Base-by-base conservation (phyloP, 1,140 invertebrate genomes). In the Saxidomus purpurata region DNA sequence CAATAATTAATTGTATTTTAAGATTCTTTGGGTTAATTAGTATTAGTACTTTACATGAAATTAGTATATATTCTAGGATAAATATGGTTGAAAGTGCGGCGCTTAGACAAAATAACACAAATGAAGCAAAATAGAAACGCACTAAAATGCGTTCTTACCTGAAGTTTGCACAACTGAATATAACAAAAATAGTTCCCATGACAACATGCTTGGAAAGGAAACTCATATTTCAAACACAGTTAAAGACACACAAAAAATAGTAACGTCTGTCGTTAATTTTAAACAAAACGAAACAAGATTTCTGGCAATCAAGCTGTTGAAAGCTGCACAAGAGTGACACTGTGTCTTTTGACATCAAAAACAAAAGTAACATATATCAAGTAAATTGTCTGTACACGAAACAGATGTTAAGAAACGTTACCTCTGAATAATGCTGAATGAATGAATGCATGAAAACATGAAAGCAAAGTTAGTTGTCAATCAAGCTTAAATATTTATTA, bases 41-140 rank as follows among this genome's bases (percentile, higher is more conserved):
- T 36, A 79, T 79, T 79, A 79, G 76, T 79, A 79, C 31, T 4
- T 52, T 49, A 52, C 11, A 34, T 55, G 34, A 38, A 71, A 79
- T 79, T 79, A 79, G 76, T 79, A 52, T 79, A 79, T 34, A 52
- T 40, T 79, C 47, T 79, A 36, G 76, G 49, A 79, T 79, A 79
- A 31, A 79, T 52, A 79, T 31, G 22, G 76, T 49, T 36, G 76
- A 36, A 6, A 55, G 47, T 79, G 47, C 76, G 76, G 47, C 76
- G 47, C 47, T 59, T 79, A 79, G 76, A 49, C 61, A 82, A 67
- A 81, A 82, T 59, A 55, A 82, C 80, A 82, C 36, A 82, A 82
- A 63, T 55, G 43, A 82, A 82, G 80, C 80, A 82, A 67, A 63
- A 82, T 43, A 67, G 34, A 63, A 82, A 82, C 55, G 40, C 55